Base-by-base conservation (phyloP, 2,113 vertebrate genomes). In the Chamaetylas fuelleborni region DNA sequence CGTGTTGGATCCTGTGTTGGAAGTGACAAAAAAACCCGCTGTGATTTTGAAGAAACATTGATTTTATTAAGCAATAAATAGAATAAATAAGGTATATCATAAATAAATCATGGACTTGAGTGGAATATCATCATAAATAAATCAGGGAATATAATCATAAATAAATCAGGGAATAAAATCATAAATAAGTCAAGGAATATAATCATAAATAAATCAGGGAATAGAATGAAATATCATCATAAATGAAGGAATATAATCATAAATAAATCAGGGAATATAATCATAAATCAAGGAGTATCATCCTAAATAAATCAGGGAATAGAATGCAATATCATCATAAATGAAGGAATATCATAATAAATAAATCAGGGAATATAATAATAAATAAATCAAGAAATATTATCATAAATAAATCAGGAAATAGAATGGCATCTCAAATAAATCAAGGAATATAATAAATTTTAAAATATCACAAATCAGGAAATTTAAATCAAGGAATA, bases 61-160 rank as follows among this genome's bases (percentile, higher is more conserved):
- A 91, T 71, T 92, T 94, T 95, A 93, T 95, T 94, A n/a, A 51
- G 45, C 34, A 93, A 95, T 92, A 96, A 96, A 95, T 93, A 96
- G 45, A 96, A 80, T 96, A 91, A 82, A 94, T 92, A 96, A 93
- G 88, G 50, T 31, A 36, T 65, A 24, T 24, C 7, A 65, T 34
- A 54, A 79, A 80, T 80, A 66, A 47, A 16, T 45, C 19, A 29
- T 1, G 24, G 54, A 13, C 3, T 12, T 6, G 78, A 16, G 8
- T 56, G 42, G 42, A 33, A 38, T 58, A 14, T 14, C 50, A 25
- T 22, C 4, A 31, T 56, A 34, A 74, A 60, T 76, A 61, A 18
- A n/a, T 11, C 34, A n/a, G 1, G 28, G 64, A 22, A 9, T n/a
- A 7, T 9, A 2, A 28, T 8, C 9, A 76, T 60, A 36, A 45